Percentiles rank a stretch among this genome's conserved stretches.
Evolutionary conservation across 2,113 vertebrate genomes (phyloP).

Genomic region (Damaliscus lunatus): DNA sequence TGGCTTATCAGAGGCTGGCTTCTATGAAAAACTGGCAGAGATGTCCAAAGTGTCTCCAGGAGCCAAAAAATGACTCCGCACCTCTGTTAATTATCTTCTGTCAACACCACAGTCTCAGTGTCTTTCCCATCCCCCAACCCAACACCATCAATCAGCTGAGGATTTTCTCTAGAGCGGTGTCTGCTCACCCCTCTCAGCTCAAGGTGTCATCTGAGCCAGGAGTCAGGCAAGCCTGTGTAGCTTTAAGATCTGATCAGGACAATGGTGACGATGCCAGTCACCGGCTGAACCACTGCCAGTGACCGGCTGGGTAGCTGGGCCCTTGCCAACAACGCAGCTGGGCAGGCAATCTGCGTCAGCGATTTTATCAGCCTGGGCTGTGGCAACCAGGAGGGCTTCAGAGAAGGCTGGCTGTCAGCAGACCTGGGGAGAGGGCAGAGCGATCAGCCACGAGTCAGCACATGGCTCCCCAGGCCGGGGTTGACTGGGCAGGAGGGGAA

Average conservation of each 20-base stretch:
- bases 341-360: constrained; percentile 57
- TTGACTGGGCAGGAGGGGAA: not conserved
- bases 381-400: not conserved
- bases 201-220: not conserved
- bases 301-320: constrained; percentile 19
- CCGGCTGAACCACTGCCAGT: not conserved
- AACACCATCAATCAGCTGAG: not conserved
- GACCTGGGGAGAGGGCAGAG: not conserved
- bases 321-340: constrained; percentile 34
- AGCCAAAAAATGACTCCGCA: not conserved
- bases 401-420: constrained; percentile 31
- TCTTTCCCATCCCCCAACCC: not conserved
- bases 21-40: not conserved
- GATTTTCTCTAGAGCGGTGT: not conserved
- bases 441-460: not conserved
- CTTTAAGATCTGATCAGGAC: constrained; percentile 25
- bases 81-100: not conserved
- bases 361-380: constrained; percentile 55
- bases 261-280: not conserved
- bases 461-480: not conserved
- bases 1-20: not conserved
- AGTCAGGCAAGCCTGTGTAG: not conserved
- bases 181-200: not conserved
- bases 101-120: not conserved
- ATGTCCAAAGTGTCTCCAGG: not conserved